phyloP scores from a whole-genome alignment of 30 jellyfish, hydroid and myxozoan genomes.

The Turritopsis dohrnii region DNA sequence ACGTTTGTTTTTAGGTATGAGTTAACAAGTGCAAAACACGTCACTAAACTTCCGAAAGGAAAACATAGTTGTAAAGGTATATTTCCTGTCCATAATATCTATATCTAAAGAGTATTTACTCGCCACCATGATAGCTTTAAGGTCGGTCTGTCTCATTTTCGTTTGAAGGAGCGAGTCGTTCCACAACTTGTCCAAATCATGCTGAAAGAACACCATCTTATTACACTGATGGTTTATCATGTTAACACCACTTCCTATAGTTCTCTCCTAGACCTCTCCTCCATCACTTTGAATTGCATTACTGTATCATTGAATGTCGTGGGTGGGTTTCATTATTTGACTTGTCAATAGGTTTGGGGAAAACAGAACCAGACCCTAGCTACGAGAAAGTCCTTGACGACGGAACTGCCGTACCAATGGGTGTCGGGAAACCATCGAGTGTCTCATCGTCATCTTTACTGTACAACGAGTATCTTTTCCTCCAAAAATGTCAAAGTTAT shows the following conservation, averaged over 20 bases:
- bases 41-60: constrained; percentile 75
- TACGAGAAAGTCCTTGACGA: constrained; percentile 47
- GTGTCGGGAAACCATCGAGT: constrained; percentile 38
- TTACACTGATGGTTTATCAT: too few relatives aligned
- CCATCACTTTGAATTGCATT: too few relatives aligned
- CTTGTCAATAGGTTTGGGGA: constrained; percentile 56
- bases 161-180: too few relatives aligned
- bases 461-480: constrained; percentile 90
- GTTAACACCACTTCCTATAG: too few relatives aligned
- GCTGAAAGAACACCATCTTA: too few relatives aligned
- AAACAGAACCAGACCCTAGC: constrained; percentile 77
- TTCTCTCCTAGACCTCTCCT: too few relatives aligned
- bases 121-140: too few relatives aligned
- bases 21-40: constrained; percentile 46
- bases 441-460: constrained; percentile 32
- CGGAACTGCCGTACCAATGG: constrained; percentile 76
- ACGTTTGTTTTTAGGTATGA: constrained; percentile 87
- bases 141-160: too few relatives aligned
- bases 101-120: too few relatives aligned
- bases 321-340: not conserved
- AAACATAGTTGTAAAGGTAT: constrained; percentile 93
- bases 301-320: not conserved
- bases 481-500: not conserved
- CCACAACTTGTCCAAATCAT: too few relatives aligned
- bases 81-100: not conserved